Evolutionary conservation across 2,797 vertebrate genomes (phyloP).

Genomic region (Chaetophractus vellerosus): DNA sequence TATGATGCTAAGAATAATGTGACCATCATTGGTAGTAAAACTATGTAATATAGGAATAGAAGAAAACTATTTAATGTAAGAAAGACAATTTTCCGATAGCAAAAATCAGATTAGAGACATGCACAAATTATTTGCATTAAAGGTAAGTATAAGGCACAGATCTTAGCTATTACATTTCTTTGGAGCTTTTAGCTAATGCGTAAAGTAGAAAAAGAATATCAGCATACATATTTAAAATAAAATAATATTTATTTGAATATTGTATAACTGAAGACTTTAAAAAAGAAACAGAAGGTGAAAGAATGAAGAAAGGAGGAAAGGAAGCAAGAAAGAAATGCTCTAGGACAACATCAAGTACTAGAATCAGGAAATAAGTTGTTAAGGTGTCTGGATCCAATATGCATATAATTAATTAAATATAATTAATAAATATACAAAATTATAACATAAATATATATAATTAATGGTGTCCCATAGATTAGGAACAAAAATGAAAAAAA

Average conservation of each 20-base stretch:
- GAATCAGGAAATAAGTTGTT: conserved; percentile 27
- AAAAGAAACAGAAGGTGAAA: not conserved
- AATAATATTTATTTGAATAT: not conserved
- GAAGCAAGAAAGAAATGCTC: not conserved
- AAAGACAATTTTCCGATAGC: not conserved
- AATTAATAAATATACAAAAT: too few relatives aligned
- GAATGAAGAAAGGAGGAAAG: too few relatives aligned
- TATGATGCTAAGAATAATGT: not conserved
- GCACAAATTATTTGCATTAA: not conserved
- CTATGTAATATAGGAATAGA: not conserved
- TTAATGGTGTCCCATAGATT: not conserved
- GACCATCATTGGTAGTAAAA: not conserved
- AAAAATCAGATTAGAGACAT: not conserved
- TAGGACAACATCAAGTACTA: not conserved
- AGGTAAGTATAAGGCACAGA: not conserved
- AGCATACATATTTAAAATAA: not conserved
- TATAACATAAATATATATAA: too few relatives aligned
- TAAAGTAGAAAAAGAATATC: not conserved
- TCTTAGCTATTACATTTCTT: not conserved
- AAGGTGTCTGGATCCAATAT: not conserved
- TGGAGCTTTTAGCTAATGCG: not conserved
- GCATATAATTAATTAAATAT: not conserved
- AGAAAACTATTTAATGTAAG: not conserved
- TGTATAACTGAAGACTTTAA: not conserved
- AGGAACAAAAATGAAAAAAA: not conserved